Evolutionary conservation across 2,888 invertebrate species (phyloP), one percentile per base, ranked within the genome.

Genomic region (Acronicta alni): DNA sequence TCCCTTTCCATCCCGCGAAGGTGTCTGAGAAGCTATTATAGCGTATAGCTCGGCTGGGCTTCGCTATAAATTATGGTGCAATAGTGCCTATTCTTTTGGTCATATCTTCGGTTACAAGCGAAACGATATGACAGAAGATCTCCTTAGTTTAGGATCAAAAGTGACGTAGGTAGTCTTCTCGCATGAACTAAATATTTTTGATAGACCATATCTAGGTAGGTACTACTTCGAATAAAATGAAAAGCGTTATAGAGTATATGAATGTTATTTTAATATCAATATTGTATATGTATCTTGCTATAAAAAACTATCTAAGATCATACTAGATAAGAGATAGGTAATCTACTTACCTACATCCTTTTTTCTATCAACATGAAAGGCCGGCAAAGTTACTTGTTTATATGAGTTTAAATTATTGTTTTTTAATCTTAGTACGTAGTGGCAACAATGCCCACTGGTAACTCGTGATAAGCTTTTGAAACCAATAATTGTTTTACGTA

Each of bases 11-110:
- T 65, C 92, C 71, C 66, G 77, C 84, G 72, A 84, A 91, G 90
- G 92, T 92, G 91, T 90, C 90, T 89, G 91, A 83, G 82, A 90
- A 86, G 89, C 92, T 92, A 93, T 93, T 93, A 94, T 86, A 85
- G 90, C 87, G 84, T 89, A 90, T 88, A 90, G 90, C 88, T 87
- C 79, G 84, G 83, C 82, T 79, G 83, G 80, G 83, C 87, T 89
- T 86, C 79, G 88, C 89, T 89, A 92, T 93, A 93, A 93, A 92
- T 93, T 92, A 93, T 90, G 86, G 88, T 87, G 90, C 91, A 92
- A 92, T 91, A 88, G 91, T 89, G 84, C 86, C 87, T 87, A 89
- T 90, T 91, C 91, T 91, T 91, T 89, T 80, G 84, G 87, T 83
- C 82, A 80, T 79, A 81, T 79, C 78, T 77, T 86, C 72, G 84